These are phyloP conservation scores for Scrobipalpa costella DNA, from an alignment of 2,888 invertebrate species.

Conservation along the genomic window DNA sequence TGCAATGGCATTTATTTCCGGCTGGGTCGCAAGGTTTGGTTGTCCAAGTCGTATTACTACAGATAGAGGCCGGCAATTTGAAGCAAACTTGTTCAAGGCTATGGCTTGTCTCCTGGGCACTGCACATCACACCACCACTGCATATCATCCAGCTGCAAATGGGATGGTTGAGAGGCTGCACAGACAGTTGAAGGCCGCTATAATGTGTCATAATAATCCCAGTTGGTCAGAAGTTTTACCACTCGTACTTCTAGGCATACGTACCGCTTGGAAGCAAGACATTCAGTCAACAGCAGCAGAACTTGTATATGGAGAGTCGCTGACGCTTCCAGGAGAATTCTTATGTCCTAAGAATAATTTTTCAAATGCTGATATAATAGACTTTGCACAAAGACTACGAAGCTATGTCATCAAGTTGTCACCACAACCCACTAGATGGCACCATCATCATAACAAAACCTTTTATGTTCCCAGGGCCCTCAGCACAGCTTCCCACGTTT, in stretches of 20 bases:
- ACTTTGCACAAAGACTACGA: slow-evolving; percentile 17
- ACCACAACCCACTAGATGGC: background rate
- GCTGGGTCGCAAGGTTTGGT: slow-evolving; percentile 41
- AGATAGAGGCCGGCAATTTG: slow-evolving; percentile 52
- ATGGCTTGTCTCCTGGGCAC: background rate
- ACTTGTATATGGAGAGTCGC: slow-evolving; percentile 39
- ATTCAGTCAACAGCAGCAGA: slow-evolving; percentile 37
- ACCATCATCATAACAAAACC: background rate
- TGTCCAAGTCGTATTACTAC: slow-evolving; percentile 45
- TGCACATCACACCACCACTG: slow-evolving; percentile 11
- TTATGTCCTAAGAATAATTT: slow-evolving; percentile 23
- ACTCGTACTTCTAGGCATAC: slow-evolving; percentile 32
- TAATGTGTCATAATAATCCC: slow-evolving; percentile 26
- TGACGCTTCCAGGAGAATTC: slow-evolving; percentile 41
- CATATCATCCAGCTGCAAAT: slow-evolving; percentile 19
- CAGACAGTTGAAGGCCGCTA: too few species aligned
- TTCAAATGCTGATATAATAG: slow-evolving; percentile 14
- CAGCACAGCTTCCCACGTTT: background rate
- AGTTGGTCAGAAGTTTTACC: slow-evolving; percentile 32
- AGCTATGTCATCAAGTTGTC: background rate
- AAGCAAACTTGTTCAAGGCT: slow-evolving; percentile 6
- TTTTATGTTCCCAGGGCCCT: background rate
- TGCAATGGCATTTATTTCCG: slow-evolving; percentile 42
- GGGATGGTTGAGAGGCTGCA: slow-evolving; percentile 16
- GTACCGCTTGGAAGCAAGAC: slow-evolving; percentile 38